Evolutionary conservation across 2,888 invertebrate genomes (phyloP), one percentile per base, ranked within the genome.

Genomic region (Flexamia atlantica): DNA sequence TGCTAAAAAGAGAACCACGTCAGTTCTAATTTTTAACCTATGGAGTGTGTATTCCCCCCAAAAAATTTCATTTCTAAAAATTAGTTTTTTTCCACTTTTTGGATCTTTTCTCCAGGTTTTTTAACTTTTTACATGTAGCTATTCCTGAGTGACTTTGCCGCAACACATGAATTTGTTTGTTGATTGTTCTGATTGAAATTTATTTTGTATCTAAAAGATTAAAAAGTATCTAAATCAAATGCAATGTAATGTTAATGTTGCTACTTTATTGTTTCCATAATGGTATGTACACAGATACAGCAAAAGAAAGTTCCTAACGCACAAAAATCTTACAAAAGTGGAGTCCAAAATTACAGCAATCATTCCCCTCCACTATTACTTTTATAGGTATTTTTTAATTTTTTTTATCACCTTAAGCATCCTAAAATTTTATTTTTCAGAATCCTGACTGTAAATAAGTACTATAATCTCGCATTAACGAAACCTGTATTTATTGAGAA

Each of bases 351-450:
- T 46, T 46, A 36, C 25, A 7, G 57, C 3, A 53, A 79, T 79
- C 79, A 79, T 79, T 79, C 79, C 79, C 57, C 79, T 79, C 79
- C 79, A 79, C 79, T 46, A 30, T 12, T 28, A 79, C 28, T 57
- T 28, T 53, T 40, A 12, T 40, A 46, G 17, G 36, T 28, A 76
- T 76, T 76, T 20, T 46, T 74, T 70, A 14, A 30, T 70, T 23
- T 40, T 72, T 50, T 70, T 42, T 74, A 20, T 79, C 79, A 57
- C 32, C 57, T 79, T 36, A 25, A 42, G 23, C 42, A 50, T 50
- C 23, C 20, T 28, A 46, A 25, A 46, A 46, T 23, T 23, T 72
- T 76, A 20, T 53, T 30, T 79, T 53, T 53, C 32, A 50, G 79
- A 32, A 76, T 9, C 32, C 23, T 23, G 17, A 72, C 2, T 76